These are phyloP conservation scores for Zygaena filipendulae DNA, from an alignment of 2,888 invertebrate genomes.

Conservation along the genomic window DNA sequence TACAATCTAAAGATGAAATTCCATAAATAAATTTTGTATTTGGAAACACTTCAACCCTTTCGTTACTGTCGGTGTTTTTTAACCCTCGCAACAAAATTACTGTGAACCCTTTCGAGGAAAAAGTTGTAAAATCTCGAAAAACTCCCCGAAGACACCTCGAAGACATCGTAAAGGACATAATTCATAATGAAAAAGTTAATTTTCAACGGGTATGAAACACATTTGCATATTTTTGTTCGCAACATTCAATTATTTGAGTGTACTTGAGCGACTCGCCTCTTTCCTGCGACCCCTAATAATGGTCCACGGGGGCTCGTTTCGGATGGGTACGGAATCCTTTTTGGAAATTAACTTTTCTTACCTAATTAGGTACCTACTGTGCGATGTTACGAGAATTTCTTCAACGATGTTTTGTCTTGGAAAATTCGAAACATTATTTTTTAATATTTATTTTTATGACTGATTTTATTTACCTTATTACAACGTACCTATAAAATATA, in stretches of 20 bases:
- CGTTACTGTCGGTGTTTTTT: conserved; percentile 22
- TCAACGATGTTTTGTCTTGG: no score
- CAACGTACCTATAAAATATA: no score
- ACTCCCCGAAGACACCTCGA: conserved; percentile 53
- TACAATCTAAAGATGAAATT: no score
- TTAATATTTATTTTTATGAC: no score
- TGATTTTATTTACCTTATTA: no score
- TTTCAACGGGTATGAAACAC: conserved; percentile 47
- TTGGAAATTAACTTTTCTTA: conserved; percentile 63
- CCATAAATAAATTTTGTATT: no score
- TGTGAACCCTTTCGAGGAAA: conserved; percentile 23
- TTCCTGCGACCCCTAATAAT: conserved; percentile 35
- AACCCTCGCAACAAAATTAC: conserved; percentile 28
- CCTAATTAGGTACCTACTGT: conserved; percentile 59
- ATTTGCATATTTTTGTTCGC: conserved; percentile 65
- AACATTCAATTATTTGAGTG: conserved; percentile 55
- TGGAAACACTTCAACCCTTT: conserved; percentile 33
- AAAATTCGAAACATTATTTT: no score
- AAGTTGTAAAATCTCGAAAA: conserved; percentile 57
- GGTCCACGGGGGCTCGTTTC: conserved; percentile 50
- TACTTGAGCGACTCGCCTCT: conserved; percentile 38
- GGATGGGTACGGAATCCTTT: conserved; percentile 43
- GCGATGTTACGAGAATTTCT: conserved; percentile 39
- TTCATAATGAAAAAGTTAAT: conserved; percentile 69
- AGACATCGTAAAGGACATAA: conserved; percentile 60